Conservation (phyloP, 2,888 invertebrate genomes). For the Megaustenia siamemsis region DNA sequence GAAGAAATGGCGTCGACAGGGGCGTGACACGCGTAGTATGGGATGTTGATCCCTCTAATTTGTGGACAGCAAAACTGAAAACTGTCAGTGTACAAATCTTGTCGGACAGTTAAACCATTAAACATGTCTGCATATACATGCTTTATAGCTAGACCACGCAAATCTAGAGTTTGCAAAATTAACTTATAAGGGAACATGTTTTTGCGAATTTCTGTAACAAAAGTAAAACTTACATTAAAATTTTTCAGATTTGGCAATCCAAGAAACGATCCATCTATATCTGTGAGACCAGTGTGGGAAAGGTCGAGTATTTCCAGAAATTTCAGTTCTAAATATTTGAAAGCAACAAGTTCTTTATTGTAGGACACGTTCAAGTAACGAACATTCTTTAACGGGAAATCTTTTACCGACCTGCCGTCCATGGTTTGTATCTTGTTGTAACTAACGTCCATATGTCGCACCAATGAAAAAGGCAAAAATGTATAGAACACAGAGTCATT, state of each 20-base stretch:
- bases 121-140: not conserved
- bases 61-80: conserved; percentile 42
- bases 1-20: conserved; percentile 72
- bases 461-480: not conserved
- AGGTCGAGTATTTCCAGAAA: not conserved
- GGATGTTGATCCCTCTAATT: conserved; percentile 25
- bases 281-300: no score
- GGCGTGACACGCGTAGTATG: conserved; percentile 62
- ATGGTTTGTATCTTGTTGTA: no score
- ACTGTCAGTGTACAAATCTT: conserved; percentile 40
- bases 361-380: no score
- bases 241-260: not conserved
- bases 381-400: no score
- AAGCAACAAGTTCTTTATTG: not conserved
- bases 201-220: not conserved
- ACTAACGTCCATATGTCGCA: no score
- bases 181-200: not conserved
- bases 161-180: not conserved
- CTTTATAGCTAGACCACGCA: not conserved
- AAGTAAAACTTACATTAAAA: not conserved
- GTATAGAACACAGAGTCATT: not conserved
- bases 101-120: conserved; percentile 2
- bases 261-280: not conserved
- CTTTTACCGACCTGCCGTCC: no score
- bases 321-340: not conserved